These are phyloP conservation scores for Gadopsis marmoratus DNA, from an alignment of 2,797 vertebrate genomes.

Conservation along the genomic window DNA sequence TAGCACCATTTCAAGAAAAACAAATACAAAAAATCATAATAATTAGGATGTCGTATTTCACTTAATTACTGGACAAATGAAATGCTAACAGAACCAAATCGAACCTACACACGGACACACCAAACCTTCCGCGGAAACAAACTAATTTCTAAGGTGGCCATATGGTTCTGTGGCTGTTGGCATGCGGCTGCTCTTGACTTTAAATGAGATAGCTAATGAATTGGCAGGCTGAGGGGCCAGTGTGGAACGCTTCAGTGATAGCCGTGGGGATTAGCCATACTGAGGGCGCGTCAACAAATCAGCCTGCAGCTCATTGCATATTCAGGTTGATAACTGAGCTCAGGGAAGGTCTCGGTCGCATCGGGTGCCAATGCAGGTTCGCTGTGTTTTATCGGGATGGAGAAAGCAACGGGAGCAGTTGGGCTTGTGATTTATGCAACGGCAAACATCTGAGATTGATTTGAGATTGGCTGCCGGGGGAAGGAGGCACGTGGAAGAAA, in stretches of 20 bases:
- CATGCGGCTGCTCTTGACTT: slow-evolving; percentile 57
- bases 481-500: slow-evolving; percentile 36
- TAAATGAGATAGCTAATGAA: slow-evolving; percentile 75
- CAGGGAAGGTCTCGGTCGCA: slow-evolving; percentile 53
- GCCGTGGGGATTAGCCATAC: slow-evolving; percentile 48
- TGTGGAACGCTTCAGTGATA: slow-evolving; percentile 51
- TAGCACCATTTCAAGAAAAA: background rate
- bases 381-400: slow-evolving; percentile 25
- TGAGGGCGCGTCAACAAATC: slow-evolving; percentile 46
- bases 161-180: slow-evolving; percentile 52
- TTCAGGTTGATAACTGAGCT: slow-evolving; percentile 68
- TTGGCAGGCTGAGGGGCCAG: slow-evolving; percentile 41
- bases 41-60: background rate
- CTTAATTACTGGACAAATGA: background rate
- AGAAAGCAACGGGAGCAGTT: slow-evolving; percentile 19
- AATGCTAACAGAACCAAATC: background rate
- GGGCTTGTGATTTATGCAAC: slow-evolving; percentile 63
- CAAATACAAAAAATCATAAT: background rate
- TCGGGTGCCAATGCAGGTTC: slow-evolving; percentile 18
- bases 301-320: slow-evolving; percentile 62
- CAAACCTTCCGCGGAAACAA: slow-evolving; percentile 14
- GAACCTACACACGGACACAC: slow-evolving; percentile 7
- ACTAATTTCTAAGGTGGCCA: slow-evolving; percentile 45
- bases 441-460: slow-evolving; percentile 70
- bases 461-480: slow-evolving; percentile 52